Base-by-base conservation (phyloP, 2,113 vertebrate genomes). In the Entomyzon cyanotis region DNA sequence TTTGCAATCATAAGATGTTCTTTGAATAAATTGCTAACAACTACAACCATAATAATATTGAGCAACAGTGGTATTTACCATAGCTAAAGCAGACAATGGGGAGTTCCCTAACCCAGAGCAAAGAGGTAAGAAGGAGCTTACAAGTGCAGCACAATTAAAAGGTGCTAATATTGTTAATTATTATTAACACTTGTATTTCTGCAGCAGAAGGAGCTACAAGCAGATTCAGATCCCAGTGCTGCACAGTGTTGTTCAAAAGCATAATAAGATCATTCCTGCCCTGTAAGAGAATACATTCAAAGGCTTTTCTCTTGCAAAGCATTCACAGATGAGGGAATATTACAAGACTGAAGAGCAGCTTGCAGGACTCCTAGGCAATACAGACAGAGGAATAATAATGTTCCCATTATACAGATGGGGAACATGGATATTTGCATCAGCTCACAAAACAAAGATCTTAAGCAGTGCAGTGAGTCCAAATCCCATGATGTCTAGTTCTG, bases 11-110 rank as follows among this genome's bases (percentile, higher is more conserved):
- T 90, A 92, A 84, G 90, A 70, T 88, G 85, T 91, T 93, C 70
- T 77, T 81, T 80, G 93, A 95, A 95, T 95, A 95, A 91, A 95
- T 63, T 91, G 82, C 53, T 85, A 91, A 86, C 84, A 89, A 65
- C 52, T 60, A 28, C 75, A 83, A 62, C 71, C 70, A 79, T 52
- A 92, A 84, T 35, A 84, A 76, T 87, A 74, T 28, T 41, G 80
- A 87, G 65, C 42, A 95, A 62, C 77, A 58, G 53, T 83, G 75
- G 42, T 63, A 77, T 95, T 96, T 94, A 84, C 63, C 47, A 46
- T 19, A 44, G 87, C 25, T 94, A 86, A 88, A 91, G 71, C 47
- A 94, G 92, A 88, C 93, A 94, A 83, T 46, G 49, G 89, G 81
- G 95, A 95, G 85, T 86, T 90, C 27, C 60, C 71, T 70, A 86